phyloP scores from a whole-genome alignment of 2,113 vertebrate species.

The Trochalopteron elliotii region DNA sequence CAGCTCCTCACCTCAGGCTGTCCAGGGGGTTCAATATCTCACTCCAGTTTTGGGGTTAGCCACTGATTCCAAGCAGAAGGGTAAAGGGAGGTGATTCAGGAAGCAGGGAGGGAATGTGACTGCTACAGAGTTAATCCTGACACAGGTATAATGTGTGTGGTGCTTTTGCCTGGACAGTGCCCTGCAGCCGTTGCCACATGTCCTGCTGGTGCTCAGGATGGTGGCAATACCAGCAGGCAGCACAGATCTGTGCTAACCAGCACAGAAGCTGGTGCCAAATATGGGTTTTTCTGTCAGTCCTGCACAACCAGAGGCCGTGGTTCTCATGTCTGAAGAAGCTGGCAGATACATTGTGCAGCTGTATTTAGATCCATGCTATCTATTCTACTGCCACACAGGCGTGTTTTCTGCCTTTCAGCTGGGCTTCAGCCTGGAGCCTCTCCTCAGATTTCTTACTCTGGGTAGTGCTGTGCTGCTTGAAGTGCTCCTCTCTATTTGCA shows the following conservation, averaged over 20 bases:
- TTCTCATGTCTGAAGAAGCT: neutral
- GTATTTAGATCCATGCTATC: fast-evolving
- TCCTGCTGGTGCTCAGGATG: neutral
- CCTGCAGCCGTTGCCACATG: neutral
- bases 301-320: fast-evolving
- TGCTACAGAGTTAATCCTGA: neutral
- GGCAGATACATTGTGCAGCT: neutral
- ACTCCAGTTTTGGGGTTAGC: neutral
- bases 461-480: neutral
- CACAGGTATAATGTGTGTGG: fast-evolving
- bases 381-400: neutral
- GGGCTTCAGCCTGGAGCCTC: neutral
- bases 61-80: neutral
- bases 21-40: neutral
- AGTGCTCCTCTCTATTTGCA: neutral
- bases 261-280: fast-evolving
- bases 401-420: neutral
- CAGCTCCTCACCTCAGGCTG: neutral
- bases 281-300: neutral
- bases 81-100: neutral
- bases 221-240: neutral
- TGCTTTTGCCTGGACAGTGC: neutral
- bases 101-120: neutral
- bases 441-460: neutral
- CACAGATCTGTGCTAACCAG: too few species aligned